Evolutionary conservation across 2,888 invertebrate species (phyloP).

Genomic region (Coleophora flavipennella): DNA sequence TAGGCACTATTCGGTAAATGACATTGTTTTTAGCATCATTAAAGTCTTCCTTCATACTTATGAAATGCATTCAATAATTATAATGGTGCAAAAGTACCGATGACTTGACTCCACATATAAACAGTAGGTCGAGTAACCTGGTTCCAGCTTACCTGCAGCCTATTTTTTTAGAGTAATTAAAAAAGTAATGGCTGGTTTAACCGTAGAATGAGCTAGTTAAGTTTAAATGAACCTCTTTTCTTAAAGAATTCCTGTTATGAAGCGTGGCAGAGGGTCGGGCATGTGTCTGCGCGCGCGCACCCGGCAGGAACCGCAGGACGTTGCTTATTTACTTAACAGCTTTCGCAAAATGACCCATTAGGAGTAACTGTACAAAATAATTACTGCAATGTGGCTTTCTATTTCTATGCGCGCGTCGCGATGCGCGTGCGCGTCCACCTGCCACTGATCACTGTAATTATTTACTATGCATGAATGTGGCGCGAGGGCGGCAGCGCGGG

Average conservation of each 20-base stretch:
- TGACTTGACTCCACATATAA: too few species aligned
- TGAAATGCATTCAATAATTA: too few species aligned
- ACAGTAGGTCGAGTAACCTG: too few species aligned
- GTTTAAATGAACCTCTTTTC: constrained; percentile 29
- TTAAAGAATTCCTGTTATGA: constrained; percentile 44
- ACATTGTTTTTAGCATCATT: too few species aligned
- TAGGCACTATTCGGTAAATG: too few species aligned
- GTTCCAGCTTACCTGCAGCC: too few species aligned
- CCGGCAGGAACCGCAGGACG: constrained; percentile 60
- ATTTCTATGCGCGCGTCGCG: constrained; percentile 57
- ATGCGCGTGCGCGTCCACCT: constrained; percentile 63
- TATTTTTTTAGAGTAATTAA: constrained; percentile 15
- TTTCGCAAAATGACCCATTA: constrained; percentile 71
- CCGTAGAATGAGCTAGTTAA: constrained; percentile 26
- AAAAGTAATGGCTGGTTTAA: constrained; percentile 22
- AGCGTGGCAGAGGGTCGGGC: constrained; percentile 20
- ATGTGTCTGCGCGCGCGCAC: constrained; percentile 33
- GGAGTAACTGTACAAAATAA: constrained; percentile 71
- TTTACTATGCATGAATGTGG: constrained; percentile 71
- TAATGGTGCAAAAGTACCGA: too few species aligned
- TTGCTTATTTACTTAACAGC: constrained; percentile 70
- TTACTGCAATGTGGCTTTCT: constrained; percentile 73
- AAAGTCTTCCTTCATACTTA: too few species aligned
- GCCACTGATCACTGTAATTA: constrained; percentile 69
- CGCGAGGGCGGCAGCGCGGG: constrained; percentile 53